phyloP scores from a whole-genome alignment of 2,888 invertebrate species.

The Morpho achilles region DNA sequence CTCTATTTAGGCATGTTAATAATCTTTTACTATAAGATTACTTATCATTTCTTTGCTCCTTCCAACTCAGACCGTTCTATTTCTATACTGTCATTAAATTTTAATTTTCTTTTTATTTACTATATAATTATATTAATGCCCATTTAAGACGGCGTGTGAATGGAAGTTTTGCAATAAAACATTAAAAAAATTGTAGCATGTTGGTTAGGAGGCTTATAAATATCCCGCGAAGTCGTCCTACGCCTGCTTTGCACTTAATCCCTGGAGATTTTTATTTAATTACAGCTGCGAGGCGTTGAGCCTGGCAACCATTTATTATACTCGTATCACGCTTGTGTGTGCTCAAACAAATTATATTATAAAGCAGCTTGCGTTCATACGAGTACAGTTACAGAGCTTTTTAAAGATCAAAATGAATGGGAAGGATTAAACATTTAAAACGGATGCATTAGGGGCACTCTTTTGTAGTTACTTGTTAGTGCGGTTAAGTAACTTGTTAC shows the following conservation, averaged over 20 bases:
- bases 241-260: conserved; percentile 39
- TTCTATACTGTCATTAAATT: too few species aligned
- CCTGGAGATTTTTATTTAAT: conserved; percentile 55
- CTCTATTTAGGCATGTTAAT: too few species aligned
- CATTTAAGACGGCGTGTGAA: conserved; percentile 12
- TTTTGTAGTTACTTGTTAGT: background rate
- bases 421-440: conserved; percentile 6
- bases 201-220: conserved; percentile 17
- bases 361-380: conserved; percentile 32
- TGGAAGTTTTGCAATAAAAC: conserved; percentile 10
- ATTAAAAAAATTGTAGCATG: conserved; percentile 9
- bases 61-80: too few species aligned
- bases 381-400: conserved; percentile 1
- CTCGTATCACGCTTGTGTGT: conserved; percentile 38
- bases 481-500: background rate
- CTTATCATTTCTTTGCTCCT: too few species aligned
- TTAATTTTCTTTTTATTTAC: too few species aligned
- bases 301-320: conserved; percentile 39
- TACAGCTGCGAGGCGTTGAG: conserved; percentile 46
- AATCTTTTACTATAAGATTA: too few species aligned
- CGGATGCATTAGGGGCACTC: background rate
- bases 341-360: conserved; percentile 35
- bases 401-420: conserved; percentile 16
- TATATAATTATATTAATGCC: background rate
- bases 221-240: conserved; percentile 12